Conservation (phyloP, 2,113 vertebrate genomes). For the Psittacara wagleri region DNA sequence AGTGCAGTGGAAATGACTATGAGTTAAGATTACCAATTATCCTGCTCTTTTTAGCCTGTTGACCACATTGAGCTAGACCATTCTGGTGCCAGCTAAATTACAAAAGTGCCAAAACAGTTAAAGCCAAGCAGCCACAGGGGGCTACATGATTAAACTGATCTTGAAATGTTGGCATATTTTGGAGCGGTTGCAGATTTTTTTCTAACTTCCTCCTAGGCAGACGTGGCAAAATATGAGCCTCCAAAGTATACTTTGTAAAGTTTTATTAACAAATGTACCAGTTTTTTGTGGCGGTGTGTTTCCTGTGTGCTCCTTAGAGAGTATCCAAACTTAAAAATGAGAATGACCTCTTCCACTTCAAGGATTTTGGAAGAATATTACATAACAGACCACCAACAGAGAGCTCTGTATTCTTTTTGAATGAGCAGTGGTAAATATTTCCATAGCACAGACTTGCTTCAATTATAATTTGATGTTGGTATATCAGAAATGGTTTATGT, state of each 20-base stretch:
- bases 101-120: background rate
- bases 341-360: background rate
- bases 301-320: background rate
- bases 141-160: background rate
- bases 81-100: slow-evolving; percentile 9
- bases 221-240: background rate
- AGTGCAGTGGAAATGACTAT: background rate
- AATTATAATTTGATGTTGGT: background rate
- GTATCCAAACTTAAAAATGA: background rate
- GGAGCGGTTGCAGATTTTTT: background rate
- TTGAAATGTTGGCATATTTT: background rate
- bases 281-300: background rate
- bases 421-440: background rate
- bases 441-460: background rate
- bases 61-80: background rate
- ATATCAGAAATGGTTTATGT: background rate
- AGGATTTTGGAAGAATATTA: background rate
- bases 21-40: background rate
- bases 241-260: background rate
- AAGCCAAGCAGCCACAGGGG: background rate
- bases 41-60: background rate
- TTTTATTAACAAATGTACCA: background rate
- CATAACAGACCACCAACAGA: background rate
- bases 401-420: background rate
- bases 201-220: background rate